Conservation (phyloP, 2,113 vertebrate species). For the Tetrao urogallus region DNA sequence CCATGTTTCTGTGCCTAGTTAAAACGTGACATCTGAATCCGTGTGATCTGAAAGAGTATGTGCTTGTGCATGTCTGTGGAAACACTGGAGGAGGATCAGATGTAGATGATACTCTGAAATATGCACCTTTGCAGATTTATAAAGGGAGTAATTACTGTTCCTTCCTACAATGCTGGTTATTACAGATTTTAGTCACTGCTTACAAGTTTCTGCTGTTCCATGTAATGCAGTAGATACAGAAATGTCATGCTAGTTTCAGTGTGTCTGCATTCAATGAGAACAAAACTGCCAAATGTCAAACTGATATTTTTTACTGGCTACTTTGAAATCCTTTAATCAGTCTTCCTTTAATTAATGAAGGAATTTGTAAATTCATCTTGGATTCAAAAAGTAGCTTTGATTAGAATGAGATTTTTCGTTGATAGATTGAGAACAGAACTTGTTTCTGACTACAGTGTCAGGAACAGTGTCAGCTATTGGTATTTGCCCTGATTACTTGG, state of each 20-base stretch:
- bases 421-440: background rate
- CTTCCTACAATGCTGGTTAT: background rate
- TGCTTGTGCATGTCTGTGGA: background rate
- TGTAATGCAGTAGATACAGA: conserved; percentile 13
- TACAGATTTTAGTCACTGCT: background rate
- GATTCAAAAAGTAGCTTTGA: conserved; percentile 13
- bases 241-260: background rate
- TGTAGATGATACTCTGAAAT: background rate
- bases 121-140: background rate
- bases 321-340: conserved; percentile 36
- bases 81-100: background rate
- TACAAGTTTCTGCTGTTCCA: conserved; percentile 33
- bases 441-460: background rate
- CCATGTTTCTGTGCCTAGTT: background rate
- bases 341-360: background rate
- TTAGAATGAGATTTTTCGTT: background rate
- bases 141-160: background rate
- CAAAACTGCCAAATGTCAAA: conserved; percentile 42
- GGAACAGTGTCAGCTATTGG: background rate
- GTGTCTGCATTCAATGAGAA: background rate
- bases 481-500: background rate
- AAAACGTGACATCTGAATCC: background rate
- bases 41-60: background rate
- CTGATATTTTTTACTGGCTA: conserved; percentile 49
- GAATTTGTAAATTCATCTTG: conserved; percentile 43